phyloP scores from a whole-genome alignment of 2,113 vertebrate genomes.

The Oreochromis spilurus region DNA sequence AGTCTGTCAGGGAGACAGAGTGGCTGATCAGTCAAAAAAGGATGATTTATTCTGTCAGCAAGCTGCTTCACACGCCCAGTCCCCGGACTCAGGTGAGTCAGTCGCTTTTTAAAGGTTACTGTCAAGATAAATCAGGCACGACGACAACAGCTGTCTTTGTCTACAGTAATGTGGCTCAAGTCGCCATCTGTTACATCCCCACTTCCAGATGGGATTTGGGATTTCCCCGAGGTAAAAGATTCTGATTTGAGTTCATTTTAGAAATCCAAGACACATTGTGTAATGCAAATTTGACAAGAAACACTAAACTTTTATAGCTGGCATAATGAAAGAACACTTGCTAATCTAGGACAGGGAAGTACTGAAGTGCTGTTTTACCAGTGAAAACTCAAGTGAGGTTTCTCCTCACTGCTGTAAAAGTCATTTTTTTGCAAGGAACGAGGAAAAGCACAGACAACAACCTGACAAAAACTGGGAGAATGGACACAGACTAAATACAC shows the following conservation, averaged over 20 bases:
- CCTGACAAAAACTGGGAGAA: background rate
- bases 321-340: background rate
- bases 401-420: background rate
- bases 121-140: conserved; percentile 13
- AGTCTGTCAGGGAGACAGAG: background rate
- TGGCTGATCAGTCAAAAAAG: background rate
- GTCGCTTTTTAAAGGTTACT: conserved; percentile 10
- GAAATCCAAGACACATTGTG: background rate
- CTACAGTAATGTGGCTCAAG: background rate
- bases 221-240: background rate
- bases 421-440: background rate
- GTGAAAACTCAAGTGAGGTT: background rate
- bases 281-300: background rate
- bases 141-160: background rate
- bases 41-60: background rate
- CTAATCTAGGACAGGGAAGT: background rate
- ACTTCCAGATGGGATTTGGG: background rate
- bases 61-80: background rate
- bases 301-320: background rate
- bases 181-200: background rate
- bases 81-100: background rate
- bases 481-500: background rate
- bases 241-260: background rate
- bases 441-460: background rate
- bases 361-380: background rate